Evolutionary conservation across 2,888 invertebrate species (phyloP).

Genomic region (Nesidiocoris tenuis): DNA sequence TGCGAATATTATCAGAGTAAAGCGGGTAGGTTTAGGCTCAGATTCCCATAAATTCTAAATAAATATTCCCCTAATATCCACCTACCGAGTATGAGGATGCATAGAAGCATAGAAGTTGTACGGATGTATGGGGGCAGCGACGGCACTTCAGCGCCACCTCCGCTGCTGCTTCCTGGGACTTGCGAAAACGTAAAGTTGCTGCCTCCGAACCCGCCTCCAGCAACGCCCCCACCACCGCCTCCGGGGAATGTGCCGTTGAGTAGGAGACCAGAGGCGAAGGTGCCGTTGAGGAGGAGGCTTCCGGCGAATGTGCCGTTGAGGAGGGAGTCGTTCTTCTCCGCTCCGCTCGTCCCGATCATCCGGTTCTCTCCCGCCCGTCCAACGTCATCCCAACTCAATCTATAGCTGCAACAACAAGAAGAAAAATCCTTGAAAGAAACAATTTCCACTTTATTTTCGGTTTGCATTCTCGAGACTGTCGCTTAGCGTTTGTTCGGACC

Average conservation of each 20-base stretch:
- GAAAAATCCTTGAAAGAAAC: no score
- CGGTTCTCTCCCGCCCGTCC: conserved; percentile 34
- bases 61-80: background rate
- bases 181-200: conserved; percentile 21
- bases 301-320: conserved; percentile 34
- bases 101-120: conserved; percentile 81
- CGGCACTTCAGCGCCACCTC: conserved; percentile 24
- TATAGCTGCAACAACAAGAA: conserved; percentile 21
- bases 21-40: no score
- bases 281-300: background rate
- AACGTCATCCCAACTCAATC: conserved; percentile 39
- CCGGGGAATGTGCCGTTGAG: conserved; percentile 35
- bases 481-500: no score
- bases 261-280: conserved; percentile 23
- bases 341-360: conserved; percentile 42
- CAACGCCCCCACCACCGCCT: conserved; percentile 7
- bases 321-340: conserved; percentile 40
- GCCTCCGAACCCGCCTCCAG: background rate
- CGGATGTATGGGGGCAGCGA: conserved; percentile 78
- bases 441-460: no score
- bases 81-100: conserved; percentile 77
- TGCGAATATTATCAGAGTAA: no score
- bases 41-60: background rate
- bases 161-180: conserved; percentile 13
- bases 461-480: no score